Conservation (phyloP, 2,797 vertebrate species). For the Cetoscarus ocellatus region DNA sequence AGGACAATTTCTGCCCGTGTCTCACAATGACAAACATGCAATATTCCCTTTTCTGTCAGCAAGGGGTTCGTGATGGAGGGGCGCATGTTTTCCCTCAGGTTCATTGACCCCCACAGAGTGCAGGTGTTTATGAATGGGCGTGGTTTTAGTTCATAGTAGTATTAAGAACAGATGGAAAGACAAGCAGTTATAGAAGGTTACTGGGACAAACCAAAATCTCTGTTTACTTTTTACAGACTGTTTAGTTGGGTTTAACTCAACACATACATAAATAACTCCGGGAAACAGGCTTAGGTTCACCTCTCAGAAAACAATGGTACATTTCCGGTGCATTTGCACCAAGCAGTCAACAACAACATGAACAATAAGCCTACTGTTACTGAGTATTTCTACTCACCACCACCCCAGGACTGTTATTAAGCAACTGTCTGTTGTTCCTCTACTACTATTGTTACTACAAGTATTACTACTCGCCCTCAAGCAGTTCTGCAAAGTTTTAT, state of each 20-base stretch:
- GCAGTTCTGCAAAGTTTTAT: conserved; percentile 88
- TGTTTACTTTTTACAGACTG: conserved; percentile 64
- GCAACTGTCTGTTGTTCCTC: conserved; percentile 70
- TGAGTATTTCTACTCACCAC: conserved; percentile 40
- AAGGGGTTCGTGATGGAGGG: conserved; percentile 65
- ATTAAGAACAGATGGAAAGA: conserved; percentile 11
- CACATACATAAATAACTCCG: conserved; percentile 49
- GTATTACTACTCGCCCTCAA: conserved; percentile 47
- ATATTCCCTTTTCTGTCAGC: conserved; percentile 59
- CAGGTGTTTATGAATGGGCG: conserved; percentile 24
- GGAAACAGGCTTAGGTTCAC: conserved; percentile 35
- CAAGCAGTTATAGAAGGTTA: conserved; percentile 20
- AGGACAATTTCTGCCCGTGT: conserved; percentile 48
- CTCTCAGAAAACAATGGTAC: conserved; percentile 37
- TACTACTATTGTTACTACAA: conserved; percentile 33
- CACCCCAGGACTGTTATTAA: conserved; percentile 80
- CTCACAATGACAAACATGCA: conserved; percentile 66
- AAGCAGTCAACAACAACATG: not conserved
- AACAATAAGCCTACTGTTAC: conserved; percentile 32
- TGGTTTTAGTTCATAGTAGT: conserved; percentile 19
- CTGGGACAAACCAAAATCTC: conserved; percentile 64
- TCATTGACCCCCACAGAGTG: conserved; percentile 5
- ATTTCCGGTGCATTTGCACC: conserved; percentile 10
- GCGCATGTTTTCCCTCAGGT: conserved; percentile 48
- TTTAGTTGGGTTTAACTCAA: conserved; percentile 58